Percentiles rank a stretch among this genome's conserved stretches.
Evolutionary conservation across 2,113 vertebrate genomes (phyloP).

Genomic region (Coturnix japonica): DNA sequence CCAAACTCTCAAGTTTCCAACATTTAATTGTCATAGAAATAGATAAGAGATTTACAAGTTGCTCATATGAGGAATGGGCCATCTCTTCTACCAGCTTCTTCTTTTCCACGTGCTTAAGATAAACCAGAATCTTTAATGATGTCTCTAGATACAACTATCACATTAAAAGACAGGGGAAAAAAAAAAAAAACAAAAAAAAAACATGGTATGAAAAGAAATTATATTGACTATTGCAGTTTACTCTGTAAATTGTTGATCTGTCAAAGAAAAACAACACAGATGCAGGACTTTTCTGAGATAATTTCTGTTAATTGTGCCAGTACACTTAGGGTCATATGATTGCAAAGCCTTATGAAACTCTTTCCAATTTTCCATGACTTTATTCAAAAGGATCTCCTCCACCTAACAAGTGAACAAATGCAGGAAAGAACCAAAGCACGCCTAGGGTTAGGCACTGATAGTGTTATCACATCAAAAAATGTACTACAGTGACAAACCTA

Average conservation of each 20-base stretch:
- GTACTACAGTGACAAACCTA: neutral
- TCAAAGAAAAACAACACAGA: slow-evolving; percentile 50
- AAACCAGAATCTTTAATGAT: neutral
- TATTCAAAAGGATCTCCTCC: slow-evolving; percentile 51
- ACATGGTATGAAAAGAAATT: neutral
- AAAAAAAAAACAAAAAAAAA: too few species aligned
- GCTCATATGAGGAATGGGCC: neutral
- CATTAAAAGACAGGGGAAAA: neutral
- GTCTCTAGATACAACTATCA: neutral
- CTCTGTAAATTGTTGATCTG: slow-evolving; percentile 62
- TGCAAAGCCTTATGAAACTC: slow-evolving; percentile 58
- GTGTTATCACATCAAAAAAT: neutral
- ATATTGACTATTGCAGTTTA: slow-evolving; percentile 42
- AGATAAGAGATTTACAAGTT: neutral
- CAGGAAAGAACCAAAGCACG: rapidly evolving
- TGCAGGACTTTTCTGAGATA: slow-evolving; percentile 68
- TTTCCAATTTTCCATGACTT: slow-evolving; percentile 41
- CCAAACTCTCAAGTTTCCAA: neutral
- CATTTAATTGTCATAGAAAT: neutral
- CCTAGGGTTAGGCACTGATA: neutral
- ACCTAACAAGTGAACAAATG: slow-evolving; percentile 11
- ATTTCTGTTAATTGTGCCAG: slow-evolving; percentile 30
- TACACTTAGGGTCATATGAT: slow-evolving; percentile 32
- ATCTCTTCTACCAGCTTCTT: neutral
- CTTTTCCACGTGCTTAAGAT: neutral